Conservation (phyloP, 1,140 invertebrate genomes). For the Bilobella aurantiaca region DNA sequence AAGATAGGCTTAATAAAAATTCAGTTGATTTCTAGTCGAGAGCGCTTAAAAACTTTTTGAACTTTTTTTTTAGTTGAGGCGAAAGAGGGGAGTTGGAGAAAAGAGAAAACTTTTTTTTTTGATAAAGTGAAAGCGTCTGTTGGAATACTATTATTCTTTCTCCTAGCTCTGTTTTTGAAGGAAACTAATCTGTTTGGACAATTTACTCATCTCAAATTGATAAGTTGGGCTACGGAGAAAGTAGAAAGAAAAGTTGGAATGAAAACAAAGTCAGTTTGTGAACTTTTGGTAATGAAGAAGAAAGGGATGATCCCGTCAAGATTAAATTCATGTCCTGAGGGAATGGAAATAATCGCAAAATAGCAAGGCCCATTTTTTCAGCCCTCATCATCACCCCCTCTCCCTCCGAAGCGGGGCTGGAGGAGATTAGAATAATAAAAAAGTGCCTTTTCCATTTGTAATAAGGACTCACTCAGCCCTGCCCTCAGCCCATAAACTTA, state of each 20-base stretch:
- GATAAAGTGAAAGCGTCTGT: too few species aligned
- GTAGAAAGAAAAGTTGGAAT: slow-evolving; percentile 24
- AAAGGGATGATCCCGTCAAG: slow-evolving; percentile 34
- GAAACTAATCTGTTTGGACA: slow-evolving; percentile 36
- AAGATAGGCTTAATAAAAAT: too few species aligned
- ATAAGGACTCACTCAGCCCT: too few species aligned
- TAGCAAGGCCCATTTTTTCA: slow-evolving; percentile 18
- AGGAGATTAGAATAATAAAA: slow-evolving; percentile 1
- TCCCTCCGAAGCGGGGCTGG: background rate
- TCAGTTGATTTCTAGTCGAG: too few species aligned
- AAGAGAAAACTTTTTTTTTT: background rate
- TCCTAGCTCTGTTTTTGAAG: slow-evolving; percentile 29
- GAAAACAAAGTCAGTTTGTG: slow-evolving; percentile 19
- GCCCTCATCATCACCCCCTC: background rate
- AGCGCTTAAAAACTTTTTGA: too few species aligned
- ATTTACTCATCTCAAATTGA: slow-evolving; percentile 33
- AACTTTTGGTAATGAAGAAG: slow-evolving; percentile 3
- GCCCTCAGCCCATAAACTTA: too few species aligned
- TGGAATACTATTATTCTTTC: background rate
- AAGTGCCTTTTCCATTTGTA: too few species aligned
- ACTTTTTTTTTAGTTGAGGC: too few species aligned
- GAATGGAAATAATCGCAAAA: slow-evolving; percentile 35
- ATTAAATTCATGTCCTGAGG: slow-evolving; percentile 35
- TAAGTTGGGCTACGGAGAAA: slow-evolving; percentile 22
- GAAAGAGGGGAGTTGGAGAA: too few species aligned